Evolutionary conservation across 2,113 vertebrate genomes (phyloP), one percentile per base, ranked within the genome.

Genomic region (Osmerus mordax): DNA sequence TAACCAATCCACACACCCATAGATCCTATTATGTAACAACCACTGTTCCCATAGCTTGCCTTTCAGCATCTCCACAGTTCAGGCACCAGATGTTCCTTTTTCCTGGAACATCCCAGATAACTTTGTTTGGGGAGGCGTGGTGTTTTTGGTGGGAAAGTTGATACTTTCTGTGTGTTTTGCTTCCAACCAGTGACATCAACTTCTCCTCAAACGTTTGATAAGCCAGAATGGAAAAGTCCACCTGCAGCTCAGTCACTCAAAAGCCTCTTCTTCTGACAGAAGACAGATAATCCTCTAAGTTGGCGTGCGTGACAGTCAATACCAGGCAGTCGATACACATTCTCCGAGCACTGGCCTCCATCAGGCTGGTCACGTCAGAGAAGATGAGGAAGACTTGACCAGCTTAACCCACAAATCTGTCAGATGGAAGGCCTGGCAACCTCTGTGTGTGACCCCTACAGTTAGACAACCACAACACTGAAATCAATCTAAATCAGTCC

Each of bases 181-280:
- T 47, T 47, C 41, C 71, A 74, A 36, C 58, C 47, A 68, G 77
- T 12, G 59, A 56, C 23, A 67, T 69, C 28, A 67, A 62, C 79
- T 76, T 84, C 86, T 89, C 79, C 81, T 75, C 78, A 70, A 69
- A 16, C 3, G 58, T 41, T 18, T 54, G 84, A 89, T 90, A 88
- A 87, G 54, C 64, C 64, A 78, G 81, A 28, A 36, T 8, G 69
- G 41, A 47, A 47, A 79, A 68, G 64, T 68, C 73, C 41, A 64
- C 56, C 28, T 64, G 41, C 70, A 74, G 77, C 32, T 71, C 47
- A 47, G 41, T 12, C 54, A 58, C 52, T 32, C 36, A 67, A 66
- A 13, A 3, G 56, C 69, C 7, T 19, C 67, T 53, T 19, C 51
- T 41, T n/a, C 69, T 71, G 78, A 81, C 74, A 69, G 67, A 19